A percentile compares a stretch with the other conserved stretches of the same genome.
Conservation (phyloP, 37 sponge, comb jelly and placozoan species). For the Theonella swinhoei region DNA sequence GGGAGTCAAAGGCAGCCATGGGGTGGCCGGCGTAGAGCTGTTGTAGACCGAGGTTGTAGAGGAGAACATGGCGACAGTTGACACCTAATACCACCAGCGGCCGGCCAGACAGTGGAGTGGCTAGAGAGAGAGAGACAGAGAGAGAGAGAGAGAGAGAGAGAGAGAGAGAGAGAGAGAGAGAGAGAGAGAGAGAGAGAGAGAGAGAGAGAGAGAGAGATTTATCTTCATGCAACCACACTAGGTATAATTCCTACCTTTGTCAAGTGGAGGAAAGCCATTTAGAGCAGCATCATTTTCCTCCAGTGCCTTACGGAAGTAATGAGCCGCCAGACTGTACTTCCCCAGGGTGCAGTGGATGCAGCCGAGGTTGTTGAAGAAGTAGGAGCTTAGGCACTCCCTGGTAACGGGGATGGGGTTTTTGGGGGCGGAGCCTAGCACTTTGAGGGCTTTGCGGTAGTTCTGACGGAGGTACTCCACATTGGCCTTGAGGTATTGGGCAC, state of each 20-base stretch:
- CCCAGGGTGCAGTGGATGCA: slow-evolving; percentile 89
- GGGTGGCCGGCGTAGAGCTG: slow-evolving; percentile 92
- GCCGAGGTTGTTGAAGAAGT: slow-evolving; percentile 94
- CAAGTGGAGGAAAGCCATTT: slow-evolving; percentile 82
- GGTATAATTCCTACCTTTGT: slow-evolving; percentile 52
- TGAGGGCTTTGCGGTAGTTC: slow-evolving; percentile 80
- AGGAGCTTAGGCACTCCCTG: slow-evolving; percentile 90
- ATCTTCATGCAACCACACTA: neutral
- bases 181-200: neutral
- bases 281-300: slow-evolving; percentile 93
- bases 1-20: slow-evolving; percentile 86
- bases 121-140: slow-evolving; percentile 15
- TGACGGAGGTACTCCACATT: slow-evolving; percentile 82
- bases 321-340: slow-evolving; percentile 82
- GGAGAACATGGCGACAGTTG: slow-evolving; percentile 89
- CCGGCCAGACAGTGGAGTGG: slow-evolving; percentile 85
- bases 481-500: slow-evolving; percentile 86
- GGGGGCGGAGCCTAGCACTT: slow-evolving; percentile 81
- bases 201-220: no score
- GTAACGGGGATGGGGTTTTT: slow-evolving; percentile 77
- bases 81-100: slow-evolving; percentile 79
- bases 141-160: neutral
- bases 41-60: slow-evolving; percentile 94
- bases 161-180: neutral
- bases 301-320: slow-evolving; percentile 91